Conservation (phyloP, 2,888 invertebrate genomes). For the Isotomurus palustris region DNA sequence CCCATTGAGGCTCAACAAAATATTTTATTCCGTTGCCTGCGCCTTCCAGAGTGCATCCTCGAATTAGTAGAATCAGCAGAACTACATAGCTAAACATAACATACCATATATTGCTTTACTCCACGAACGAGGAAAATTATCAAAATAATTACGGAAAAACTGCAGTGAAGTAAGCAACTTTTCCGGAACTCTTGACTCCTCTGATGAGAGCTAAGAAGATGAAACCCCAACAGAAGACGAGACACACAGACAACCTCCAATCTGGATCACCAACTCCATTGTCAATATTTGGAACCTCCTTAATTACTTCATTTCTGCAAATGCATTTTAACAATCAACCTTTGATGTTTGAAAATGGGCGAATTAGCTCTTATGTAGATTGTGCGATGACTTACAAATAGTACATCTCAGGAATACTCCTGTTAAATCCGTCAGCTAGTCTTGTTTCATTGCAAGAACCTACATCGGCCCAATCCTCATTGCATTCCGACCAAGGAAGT, state of each 20-base stretch:
- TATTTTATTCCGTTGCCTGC: slow-evolving; percentile 69
- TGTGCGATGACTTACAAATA: slow-evolving; percentile 53
- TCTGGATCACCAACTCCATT: slow-evolving; percentile 44
- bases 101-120: no score
- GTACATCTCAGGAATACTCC: slow-evolving; percentile 52
- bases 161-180: slow-evolving; percentile 73
- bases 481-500: slow-evolving; percentile 36
- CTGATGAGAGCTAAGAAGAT: slow-evolving; percentile 23
- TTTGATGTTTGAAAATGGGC: background rate
- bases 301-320: slow-evolving; percentile 34
- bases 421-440: background rate
- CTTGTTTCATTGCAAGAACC: slow-evolving; percentile 17
- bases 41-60: slow-evolving; percentile 58
- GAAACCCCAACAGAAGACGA: slow-evolving; percentile 26
- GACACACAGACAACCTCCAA: slow-evolving; percentile 27
- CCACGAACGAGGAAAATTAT: background rate
- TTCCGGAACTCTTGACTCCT: slow-evolving; percentile 48
- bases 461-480: slow-evolving; percentile 55
- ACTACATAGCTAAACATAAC: slow-evolving; percentile 79
- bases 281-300: slow-evolving; percentile 34
- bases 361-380: background rate
- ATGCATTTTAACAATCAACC: background rate
- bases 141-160: background rate
- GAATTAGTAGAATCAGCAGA: slow-evolving; percentile 66
- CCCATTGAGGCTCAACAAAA: slow-evolving; percentile 75